phyloP scores from a whole-genome alignment of 1,140 invertebrate species.

The Liolophura sinensis region DNA sequence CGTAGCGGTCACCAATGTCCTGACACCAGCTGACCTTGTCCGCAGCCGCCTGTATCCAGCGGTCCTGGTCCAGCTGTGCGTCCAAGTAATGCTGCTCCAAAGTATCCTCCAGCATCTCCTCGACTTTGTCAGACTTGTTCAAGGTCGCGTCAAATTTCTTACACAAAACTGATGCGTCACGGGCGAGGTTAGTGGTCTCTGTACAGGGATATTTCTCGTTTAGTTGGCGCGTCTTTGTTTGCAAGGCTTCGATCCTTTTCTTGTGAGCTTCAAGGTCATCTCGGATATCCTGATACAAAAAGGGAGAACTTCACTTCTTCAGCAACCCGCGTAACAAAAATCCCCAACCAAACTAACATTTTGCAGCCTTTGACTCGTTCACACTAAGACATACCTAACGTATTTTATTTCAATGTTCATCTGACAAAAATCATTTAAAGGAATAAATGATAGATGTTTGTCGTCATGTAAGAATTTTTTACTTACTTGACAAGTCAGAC shows the following conservation, averaged over 20 bases:
- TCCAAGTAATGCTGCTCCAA: constrained; percentile 87
- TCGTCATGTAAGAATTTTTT: too few relatives aligned
- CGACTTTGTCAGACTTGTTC: constrained; percentile 62
- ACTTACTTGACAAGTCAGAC: too few relatives aligned
- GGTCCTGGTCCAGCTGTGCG: constrained; percentile 78
- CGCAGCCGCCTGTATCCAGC: constrained; percentile 75
- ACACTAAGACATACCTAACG: too few relatives aligned
- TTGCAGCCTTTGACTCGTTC: too few relatives aligned
- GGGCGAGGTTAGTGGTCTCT: constrained; percentile 48
- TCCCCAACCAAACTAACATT: too few relatives aligned
- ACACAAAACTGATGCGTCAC: constrained; percentile 43
- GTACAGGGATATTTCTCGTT: constrained; percentile 61
- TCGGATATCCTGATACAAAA: constrained; percentile 44
- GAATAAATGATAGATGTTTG: too few relatives aligned
- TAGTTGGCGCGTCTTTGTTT: constrained; percentile 72
- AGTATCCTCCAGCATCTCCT: constrained; percentile 76
- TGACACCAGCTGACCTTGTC: constrained; percentile 93
- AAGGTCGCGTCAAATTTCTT: constrained; percentile 76
- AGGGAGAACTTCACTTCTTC: too few relatives aligned
- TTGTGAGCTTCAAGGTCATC: constrained; percentile 66
- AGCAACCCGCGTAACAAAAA: too few relatives aligned
- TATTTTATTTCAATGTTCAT: too few relatives aligned
- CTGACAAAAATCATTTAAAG: too few relatives aligned
- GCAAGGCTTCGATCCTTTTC: constrained; percentile 70
- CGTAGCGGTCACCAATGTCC: constrained; percentile 87